Conservation (phyloP, 2,113 vertebrate species). For the Heteronetta atricapilla region DNA sequence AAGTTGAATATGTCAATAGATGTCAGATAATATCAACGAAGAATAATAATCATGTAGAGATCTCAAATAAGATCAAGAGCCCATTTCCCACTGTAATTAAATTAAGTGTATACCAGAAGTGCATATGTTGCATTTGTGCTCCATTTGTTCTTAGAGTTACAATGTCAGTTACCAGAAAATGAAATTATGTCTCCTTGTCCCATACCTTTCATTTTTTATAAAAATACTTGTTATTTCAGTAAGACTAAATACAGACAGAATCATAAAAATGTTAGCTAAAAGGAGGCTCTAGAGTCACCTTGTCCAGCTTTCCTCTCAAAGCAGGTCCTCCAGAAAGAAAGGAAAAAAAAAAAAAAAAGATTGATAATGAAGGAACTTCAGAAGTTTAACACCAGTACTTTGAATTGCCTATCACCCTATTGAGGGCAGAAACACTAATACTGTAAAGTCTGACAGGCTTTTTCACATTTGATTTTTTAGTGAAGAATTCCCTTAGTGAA, state of each 20-base stretch:
- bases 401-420: not conserved
- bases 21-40: not conserved
- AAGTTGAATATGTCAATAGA: not conserved
- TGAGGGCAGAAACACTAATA: not conserved
- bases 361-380: not conserved
- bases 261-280: not conserved
- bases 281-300: not conserved
- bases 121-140: not conserved
- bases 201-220: not conserved
- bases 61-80: not conserved
- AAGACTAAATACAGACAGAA: not conserved
- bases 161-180: not conserved
- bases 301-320: not conserved
- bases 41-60: not conserved
- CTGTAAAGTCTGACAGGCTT: not conserved
- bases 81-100: not conserved
- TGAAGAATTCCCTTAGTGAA: not conserved
- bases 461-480: not conserved
- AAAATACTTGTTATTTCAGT: not conserved
- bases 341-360: not conserved
- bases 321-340: not conserved
- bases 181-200: not conserved
- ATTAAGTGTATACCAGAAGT: not conserved
- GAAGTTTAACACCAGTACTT: not conserved
- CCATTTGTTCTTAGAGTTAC: not conserved